Evolutionary conservation across 1,140 invertebrate genomes (phyloP), one percentile per base, ranked within the genome.

Genomic region (Euwallacea fornicatus): DNA sequence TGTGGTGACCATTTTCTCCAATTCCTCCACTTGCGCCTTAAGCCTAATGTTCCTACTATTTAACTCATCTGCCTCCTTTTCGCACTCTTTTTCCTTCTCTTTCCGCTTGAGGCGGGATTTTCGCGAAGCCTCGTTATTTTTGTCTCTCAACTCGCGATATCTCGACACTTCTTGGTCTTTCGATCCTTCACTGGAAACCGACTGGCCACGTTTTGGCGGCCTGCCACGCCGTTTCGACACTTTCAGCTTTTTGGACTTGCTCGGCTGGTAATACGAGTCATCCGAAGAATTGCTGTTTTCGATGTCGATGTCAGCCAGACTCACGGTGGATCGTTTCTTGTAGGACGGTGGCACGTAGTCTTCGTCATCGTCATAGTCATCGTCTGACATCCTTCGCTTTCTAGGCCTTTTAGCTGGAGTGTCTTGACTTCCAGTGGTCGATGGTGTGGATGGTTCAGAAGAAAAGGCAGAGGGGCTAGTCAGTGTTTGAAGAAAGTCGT

Each of bases 81-180:
- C 78, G 15, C 78, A 60, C 10, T 74, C 68, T 46, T 68, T 15
- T 73, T 91, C 90, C 73, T 89, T 89, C 7, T 85, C 82, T 79
- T 91, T 91, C 65, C 90, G 86, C 68, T 90, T 91, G 81, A 88
- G 86, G 67, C 90, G 82, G 0, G 89, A 91, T 73, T 86, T 85
- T 75, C 90, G 84, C 10, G 90, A 91, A 7, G 90, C 90, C 79
- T 91, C 89, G 78, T 92, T 92, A 78, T 92, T 92, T 75, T 90
- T 90, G 71, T 90, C 88, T 11, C 90, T 82, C 11, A 89, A 83
- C 76, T 90, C 88, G 16, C 88, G 82, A 75, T 91, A 91, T 70
- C 82, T 86, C 9, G 74, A 74, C 42, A 73, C 76, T 7, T 77
- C 74, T 11, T 65, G 65, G 42, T 79, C 50, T 4, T 55, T 81